phyloP scores from a whole-genome alignment of 2,113 vertebrate species.

The Oryzias melastigma region DNA sequence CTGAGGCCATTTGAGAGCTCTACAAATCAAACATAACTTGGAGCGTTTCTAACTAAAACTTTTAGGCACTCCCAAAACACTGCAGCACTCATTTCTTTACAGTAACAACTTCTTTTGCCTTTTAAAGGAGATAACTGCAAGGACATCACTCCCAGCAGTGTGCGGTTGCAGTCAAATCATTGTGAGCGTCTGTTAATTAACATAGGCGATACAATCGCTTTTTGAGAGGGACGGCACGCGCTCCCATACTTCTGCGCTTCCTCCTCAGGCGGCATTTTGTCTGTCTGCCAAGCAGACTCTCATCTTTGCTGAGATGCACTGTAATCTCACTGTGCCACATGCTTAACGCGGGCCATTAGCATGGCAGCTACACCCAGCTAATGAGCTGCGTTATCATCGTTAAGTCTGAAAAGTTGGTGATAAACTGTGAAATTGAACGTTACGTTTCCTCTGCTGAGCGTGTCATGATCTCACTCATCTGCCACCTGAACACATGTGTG shows the following conservation, averaged over 20 bases:
- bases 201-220: conserved; percentile 51
- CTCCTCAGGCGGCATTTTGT: conserved; percentile 17
- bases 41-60: background rate
- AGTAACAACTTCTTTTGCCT: conserved; percentile 33
- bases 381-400: conserved; percentile 57
- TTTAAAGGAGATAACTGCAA: conserved; percentile 42
- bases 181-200: conserved; percentile 46
- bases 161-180: conserved; percentile 40
- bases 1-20: too few relatives aligned
- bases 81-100: conserved; percentile 6
- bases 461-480: conserved; percentile 27
- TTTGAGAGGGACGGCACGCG: conserved; percentile 26
- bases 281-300: conserved; percentile 26
- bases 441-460: conserved; percentile 40
- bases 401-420: conserved; percentile 36
- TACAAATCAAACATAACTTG: too few relatives aligned
- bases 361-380: conserved; percentile 54
- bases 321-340: conserved; percentile 56
- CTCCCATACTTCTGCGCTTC: background rate
- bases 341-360: conserved; percentile 57
- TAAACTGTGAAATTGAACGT: conserved; percentile 61
- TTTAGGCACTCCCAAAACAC: background rate
- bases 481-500: background rate
- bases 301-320: conserved; percentile 37
- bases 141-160: conserved; percentile 46